Evolutionary conservation across 2,888 invertebrate genomes (phyloP), one percentile per base, ranked within the genome.

Genomic region (Euspilapteryx auroguttella): DNA sequence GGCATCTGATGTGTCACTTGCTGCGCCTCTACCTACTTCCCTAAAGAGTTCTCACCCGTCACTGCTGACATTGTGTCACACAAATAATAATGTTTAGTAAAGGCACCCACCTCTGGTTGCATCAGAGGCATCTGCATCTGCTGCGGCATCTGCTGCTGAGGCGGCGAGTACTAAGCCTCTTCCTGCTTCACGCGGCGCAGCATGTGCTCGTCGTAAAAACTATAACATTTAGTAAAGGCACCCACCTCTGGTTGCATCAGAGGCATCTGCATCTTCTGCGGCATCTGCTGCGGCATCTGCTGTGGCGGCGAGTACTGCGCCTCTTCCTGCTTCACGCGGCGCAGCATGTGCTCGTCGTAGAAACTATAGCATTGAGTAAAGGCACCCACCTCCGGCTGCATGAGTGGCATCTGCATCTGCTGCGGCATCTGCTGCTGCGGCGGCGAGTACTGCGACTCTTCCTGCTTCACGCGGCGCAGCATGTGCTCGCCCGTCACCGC

Each of bases 391-490:
- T 61, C 57, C 20, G 51, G 44, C 40, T 62, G 65, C 54, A 73
- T 55, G 46, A 59, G 46, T 50, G 50, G 69, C 69, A 52, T 62
- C 44, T 45, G 69, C 40, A 49, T 55, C 39, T 43, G 77, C 29
- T 79, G 79, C 34, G 81, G 71, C 3, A 79, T 79, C 50, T 80
- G 78, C 36, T 78, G 59, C 32, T 54, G 56, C 31, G 79, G 78
- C 41, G 59, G 79, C 52, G 58, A 82, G 63, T 78, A 86, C 58
- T 64, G 73, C 31, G 58, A 59, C 26, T 45, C 66, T 54, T 71
- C 80, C 48, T 68, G 76, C 47, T 63, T 71, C 37, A 71, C 75
- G 25, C 69, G 57, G 10, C 62, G 65, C 37, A 68, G 44, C 50
- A 65, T 45, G 32, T 57, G 61, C 42, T 68, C 69, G 31, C 38